Percentiles rank a stretch among this genome's conserved stretches.
Evolutionary conservation across 2,888 invertebrate genomes (phyloP).

Genomic region (Nowickia ferox): DNA sequence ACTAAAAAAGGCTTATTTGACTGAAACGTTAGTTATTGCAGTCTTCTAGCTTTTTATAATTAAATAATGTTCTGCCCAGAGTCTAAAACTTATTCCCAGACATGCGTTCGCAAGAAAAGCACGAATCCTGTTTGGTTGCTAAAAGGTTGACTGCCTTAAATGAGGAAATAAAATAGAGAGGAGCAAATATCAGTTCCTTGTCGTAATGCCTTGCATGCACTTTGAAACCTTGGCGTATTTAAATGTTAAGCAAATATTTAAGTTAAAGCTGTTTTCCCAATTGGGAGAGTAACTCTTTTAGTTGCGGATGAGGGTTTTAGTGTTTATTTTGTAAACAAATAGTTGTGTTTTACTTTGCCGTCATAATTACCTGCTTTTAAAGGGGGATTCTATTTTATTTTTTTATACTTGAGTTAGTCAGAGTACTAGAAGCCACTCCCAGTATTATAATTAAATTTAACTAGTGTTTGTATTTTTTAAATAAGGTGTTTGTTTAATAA

Average conservation of each 20-base stretch:
- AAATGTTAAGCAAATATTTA: slow-evolving; percentile 46
- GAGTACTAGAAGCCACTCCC: slow-evolving; percentile 40
- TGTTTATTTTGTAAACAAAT: slow-evolving; percentile 53
- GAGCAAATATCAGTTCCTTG: not conserved
- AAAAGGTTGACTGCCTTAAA: slow-evolving; percentile 12
- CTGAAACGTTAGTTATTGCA: slow-evolving; percentile 46
- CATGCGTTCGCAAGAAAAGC: slow-evolving; percentile 27
- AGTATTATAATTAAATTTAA: slow-evolving; percentile 24
- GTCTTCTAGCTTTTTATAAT: slow-evolving; percentile 51
- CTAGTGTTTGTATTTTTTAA: slow-evolving; percentile 15
- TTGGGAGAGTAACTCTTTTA: slow-evolving; percentile 20
- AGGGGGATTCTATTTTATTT: slow-evolving; percentile 23
- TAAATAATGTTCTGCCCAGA: slow-evolving; percentile 62
- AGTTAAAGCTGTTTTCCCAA: slow-evolving; percentile 21
- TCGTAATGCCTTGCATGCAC: slow-evolving; percentile 27
- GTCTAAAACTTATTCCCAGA: slow-evolving; percentile 58
- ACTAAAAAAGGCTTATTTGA: slow-evolving; percentile 63
- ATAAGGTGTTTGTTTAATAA: slow-evolving; percentile 12
- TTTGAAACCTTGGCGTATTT: slow-evolving; percentile 33
- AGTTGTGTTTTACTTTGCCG: slow-evolving; percentile 32
- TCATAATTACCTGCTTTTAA: slow-evolving; percentile 53
- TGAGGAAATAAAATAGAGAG: not conserved
- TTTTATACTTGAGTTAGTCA: slow-evolving; percentile 9
- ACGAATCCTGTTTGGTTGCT: slow-evolving; percentile 11
- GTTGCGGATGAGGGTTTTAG: not conserved